These are phyloP conservation scores for Notospermus geniculatus DNA, from an alignment of 1,140 invertebrate species.

Conservation along the genomic window DNA sequence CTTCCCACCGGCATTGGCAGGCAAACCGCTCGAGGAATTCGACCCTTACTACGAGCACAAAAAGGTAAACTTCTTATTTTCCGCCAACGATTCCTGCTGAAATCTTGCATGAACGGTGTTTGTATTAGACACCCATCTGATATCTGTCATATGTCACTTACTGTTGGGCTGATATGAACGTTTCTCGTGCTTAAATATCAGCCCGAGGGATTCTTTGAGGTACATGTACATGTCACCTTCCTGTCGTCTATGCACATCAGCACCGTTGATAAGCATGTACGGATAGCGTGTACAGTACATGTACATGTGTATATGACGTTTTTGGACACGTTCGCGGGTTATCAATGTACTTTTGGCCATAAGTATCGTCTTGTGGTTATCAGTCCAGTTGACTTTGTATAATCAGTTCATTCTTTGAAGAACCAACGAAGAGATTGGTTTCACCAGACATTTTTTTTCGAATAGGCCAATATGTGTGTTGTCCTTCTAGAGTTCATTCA, in stretches of 20 bases:
- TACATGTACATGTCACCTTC: background rate
- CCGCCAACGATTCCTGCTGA: too few relatives aligned
- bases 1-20: conserved; percentile 39
- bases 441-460: too few relatives aligned
- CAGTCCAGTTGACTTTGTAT: too few relatives aligned
- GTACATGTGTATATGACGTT: too few relatives aligned
- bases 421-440: too few relatives aligned
- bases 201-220: background rate
- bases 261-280: too few relatives aligned
- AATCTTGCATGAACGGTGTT: background rate
- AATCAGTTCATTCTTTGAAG: too few relatives aligned
- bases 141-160: background rate
- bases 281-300: background rate
- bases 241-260: background rate
- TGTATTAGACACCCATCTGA: background rate
- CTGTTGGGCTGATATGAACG: background rate
- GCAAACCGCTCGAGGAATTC: conserved; percentile 51
- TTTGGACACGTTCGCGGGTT: too few relatives aligned
- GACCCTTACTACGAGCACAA: conserved; percentile 53
- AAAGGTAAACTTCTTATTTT: conserved; percentile 30
- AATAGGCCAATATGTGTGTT: too few relatives aligned
- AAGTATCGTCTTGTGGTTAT: too few relatives aligned
- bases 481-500: too few relatives aligned
- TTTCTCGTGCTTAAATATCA: background rate
- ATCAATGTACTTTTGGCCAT: too few relatives aligned